A percentile compares a stretch with the other conserved stretches of the same genome.
phyloP scores from a whole-genome alignment of 2,113 vertebrate species.

The Eulemur rufifrons region DNA sequence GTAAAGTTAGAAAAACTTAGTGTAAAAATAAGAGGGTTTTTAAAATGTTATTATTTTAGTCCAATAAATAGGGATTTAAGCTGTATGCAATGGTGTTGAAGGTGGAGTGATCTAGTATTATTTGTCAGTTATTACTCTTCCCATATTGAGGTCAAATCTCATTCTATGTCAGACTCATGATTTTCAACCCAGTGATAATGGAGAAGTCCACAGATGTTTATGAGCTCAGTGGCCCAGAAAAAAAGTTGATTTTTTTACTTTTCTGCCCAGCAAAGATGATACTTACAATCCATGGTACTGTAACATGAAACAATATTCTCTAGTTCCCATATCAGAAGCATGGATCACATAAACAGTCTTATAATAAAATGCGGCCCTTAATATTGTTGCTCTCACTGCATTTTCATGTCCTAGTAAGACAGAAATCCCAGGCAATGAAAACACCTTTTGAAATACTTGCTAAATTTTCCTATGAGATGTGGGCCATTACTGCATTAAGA shows the following conservation, averaged over 20 bases:
- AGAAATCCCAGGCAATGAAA: conserved; percentile 1
- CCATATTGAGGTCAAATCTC: background rate
- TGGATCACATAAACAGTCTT: background rate
- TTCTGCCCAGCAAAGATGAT: background rate
- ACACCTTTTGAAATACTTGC: background rate
- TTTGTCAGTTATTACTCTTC: background rate
- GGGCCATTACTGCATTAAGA: background rate
- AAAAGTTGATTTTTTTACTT: background rate
- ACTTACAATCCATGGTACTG: background rate
- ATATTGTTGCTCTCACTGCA: background rate
- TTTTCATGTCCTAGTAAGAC: background rate
- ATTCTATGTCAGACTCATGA: background rate
- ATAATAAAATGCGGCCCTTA: background rate
- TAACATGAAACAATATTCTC: background rate
- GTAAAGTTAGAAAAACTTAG: background rate
- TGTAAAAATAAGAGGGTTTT: background rate
- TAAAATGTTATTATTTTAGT: background rate
- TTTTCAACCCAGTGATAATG: background rate
- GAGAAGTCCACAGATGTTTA: background rate
- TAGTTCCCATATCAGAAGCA: conserved; percentile 33
- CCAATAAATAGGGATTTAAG: background rate
- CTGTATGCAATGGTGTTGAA: background rate
- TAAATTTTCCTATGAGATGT: background rate
- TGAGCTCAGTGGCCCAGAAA: background rate
- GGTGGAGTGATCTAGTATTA: background rate